Percentiles rank a stretch among this genome's conserved stretches.
Evolutionary conservation across 30 jellyfish, hydroid and myxozoan genomes (phyloP).

Genomic region (Haliclystus octoradiatus): DNA sequence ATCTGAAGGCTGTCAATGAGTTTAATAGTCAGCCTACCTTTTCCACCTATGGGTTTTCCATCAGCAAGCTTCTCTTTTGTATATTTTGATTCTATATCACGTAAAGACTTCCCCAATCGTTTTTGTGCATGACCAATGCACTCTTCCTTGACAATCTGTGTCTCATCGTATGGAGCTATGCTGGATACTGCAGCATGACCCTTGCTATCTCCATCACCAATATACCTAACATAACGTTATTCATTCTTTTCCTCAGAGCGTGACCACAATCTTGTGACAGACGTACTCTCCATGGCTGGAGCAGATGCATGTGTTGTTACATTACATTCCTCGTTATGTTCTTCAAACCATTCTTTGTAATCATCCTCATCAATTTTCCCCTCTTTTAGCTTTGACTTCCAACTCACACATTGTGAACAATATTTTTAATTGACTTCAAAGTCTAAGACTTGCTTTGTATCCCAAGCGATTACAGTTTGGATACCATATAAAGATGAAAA

Average conservation of each 20-base stretch:
- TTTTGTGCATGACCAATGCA: not conserved
- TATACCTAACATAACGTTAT: not conserved
- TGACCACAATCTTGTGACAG: not conserved
- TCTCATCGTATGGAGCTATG: not conserved
- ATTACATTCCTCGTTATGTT: not conserved
- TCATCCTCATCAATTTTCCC: not conserved
- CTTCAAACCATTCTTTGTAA: not conserved
- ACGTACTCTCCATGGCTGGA: not conserved
- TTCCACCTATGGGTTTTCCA: not conserved
- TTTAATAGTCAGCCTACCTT: not conserved
- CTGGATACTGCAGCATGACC: not conserved
- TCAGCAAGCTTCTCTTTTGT: not conserved
- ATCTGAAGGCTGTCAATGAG: not conserved
- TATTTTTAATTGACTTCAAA: not conserved
- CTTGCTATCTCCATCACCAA: constrained; percentile 1
- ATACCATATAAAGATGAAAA: constrained; percentile 13
- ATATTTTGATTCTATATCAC: not conserved
- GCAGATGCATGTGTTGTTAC: not conserved
- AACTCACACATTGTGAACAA: constrained; percentile 8
- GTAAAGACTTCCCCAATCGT: not conserved
- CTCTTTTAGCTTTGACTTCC: not conserved
- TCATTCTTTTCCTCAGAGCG: not conserved
- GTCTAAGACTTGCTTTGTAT: constrained; percentile 20
- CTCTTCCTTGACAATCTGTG: not conserved
- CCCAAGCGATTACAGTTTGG: constrained; percentile 7